Percentiles rank a stretch among this genome's conserved stretches.
Conservation (phyloP, 2,113 vertebrate genomes). For the Bufo gargarizans region DNA sequence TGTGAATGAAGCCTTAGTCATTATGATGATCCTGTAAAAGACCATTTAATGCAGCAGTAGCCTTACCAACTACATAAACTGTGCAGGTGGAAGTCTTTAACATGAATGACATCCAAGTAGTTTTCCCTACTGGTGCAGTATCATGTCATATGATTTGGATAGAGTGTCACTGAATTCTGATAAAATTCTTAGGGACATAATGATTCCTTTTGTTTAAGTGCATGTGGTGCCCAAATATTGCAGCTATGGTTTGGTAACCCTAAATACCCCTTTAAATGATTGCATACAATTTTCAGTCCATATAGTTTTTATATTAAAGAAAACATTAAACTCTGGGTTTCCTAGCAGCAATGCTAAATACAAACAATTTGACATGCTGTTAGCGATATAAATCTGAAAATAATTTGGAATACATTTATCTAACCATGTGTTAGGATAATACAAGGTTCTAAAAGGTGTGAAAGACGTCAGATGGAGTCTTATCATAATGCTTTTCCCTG, state of each 20-base stretch:
- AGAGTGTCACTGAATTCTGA: not conserved
- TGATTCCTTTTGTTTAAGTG: not conserved
- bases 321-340: not conserved
- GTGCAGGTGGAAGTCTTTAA: too few species aligned
- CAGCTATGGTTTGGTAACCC: not conserved
- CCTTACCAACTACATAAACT: too few species aligned
- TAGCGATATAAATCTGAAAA: constrained; percentile 2
- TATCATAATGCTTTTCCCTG: constrained; percentile 17
- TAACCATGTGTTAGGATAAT: not conserved
- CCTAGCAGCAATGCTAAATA: not conserved
- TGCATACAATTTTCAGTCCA: not conserved
- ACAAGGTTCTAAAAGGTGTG: not conserved
- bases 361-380: not conserved
- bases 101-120: too few species aligned
- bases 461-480: not conserved
- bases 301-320: not conserved
- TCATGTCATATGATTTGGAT: not conserved
- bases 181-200: not conserved
- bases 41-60: too few species aligned
- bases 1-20: too few species aligned
- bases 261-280: not conserved
- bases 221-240: not conserved
- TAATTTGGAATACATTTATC: not conserved
- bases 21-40: too few species aligned
- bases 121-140: too few species aligned